phyloP scores from a whole-genome alignment of 2,888 invertebrate genomes.

The Notodonta ziczac region DNA sequence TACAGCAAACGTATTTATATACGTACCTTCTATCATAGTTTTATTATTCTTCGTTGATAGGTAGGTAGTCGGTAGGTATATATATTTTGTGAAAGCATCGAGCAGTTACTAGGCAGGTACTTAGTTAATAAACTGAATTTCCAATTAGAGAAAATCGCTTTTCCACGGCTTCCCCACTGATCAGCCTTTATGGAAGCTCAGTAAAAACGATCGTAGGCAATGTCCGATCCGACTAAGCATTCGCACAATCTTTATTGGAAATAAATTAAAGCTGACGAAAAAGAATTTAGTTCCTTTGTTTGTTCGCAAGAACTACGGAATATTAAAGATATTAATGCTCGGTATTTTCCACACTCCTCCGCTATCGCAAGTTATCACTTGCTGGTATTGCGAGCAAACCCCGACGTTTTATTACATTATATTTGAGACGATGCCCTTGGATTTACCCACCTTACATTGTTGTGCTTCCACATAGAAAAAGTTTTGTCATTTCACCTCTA shows the following conservation, averaged over 20 bases:
- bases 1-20: slow-evolving; percentile 21
- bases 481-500: slow-evolving; percentile 32
- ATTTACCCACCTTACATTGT: slow-evolving; percentile 34
- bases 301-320: slow-evolving; percentile 28
- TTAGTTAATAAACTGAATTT: slow-evolving; percentile 55
- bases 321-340: slow-evolving; percentile 38
- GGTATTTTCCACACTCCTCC: slow-evolving; percentile 28
- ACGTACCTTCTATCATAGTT: slow-evolving; percentile 11
- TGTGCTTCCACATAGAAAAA: slow-evolving; percentile 34
- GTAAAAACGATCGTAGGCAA: slow-evolving; percentile 45
- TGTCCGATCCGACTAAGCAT: slow-evolving; percentile 39
- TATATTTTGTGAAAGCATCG: slow-evolving; percentile 34
- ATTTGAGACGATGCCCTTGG: slow-evolving; percentile 34
- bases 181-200: slow-evolving; percentile 57
- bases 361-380: slow-evolving; percentile 15
- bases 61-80: too few relatives aligned
- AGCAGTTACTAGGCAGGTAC: slow-evolving; percentile 36
- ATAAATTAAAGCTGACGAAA: slow-evolving; percentile 58
- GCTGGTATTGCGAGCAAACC: slow-evolving; percentile 22
- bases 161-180: slow-evolving; percentile 54
- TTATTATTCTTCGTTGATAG: slow-evolving; percentile 21
- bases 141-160: slow-evolving; percentile 60
- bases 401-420: slow-evolving; percentile 38
- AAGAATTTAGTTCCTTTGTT: slow-evolving; percentile 48
- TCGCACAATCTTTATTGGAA: slow-evolving; percentile 56